phyloP scores from a whole-genome alignment of 2,888 invertebrate species.

The Nomada lathburiana region DNA sequence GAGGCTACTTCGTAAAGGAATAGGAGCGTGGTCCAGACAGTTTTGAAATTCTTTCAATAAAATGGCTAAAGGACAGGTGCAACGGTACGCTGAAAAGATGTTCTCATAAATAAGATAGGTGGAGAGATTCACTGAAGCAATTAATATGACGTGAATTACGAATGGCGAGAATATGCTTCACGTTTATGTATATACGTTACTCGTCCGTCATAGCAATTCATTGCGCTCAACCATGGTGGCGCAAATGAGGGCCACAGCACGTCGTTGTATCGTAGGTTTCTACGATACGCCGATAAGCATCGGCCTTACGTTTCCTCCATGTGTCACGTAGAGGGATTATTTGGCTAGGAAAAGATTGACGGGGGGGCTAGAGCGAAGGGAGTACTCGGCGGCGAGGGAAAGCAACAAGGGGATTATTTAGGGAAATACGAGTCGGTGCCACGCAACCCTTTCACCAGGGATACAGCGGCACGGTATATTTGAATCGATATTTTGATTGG shows the following conservation, averaged over 20 bases:
- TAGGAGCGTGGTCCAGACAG: background rate
- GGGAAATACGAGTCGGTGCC: slow-evolving; percentile 65
- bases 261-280: slow-evolving; percentile 36
- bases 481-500: slow-evolving; percentile 77
- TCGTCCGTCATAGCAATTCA: slow-evolving; percentile 63
- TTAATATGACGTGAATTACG: slow-evolving; percentile 55
- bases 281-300: slow-evolving; percentile 66
- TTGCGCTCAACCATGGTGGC: slow-evolving; percentile 34
- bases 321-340: slow-evolving; percentile 45
- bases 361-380: background rate
- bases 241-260: slow-evolving; percentile 45
- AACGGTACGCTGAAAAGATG: slow-evolving; percentile 46
- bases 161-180: slow-evolving; percentile 54
- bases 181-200: slow-evolving; percentile 13
- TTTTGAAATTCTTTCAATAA: slow-evolving; percentile 54
- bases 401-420: slow-evolving; percentile 48
- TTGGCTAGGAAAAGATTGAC: slow-evolving; percentile 24
- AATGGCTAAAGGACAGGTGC: slow-evolving; percentile 36
- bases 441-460: slow-evolving; percentile 73
- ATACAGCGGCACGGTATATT: slow-evolving; percentile 66
- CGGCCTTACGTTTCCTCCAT: slow-evolving; percentile 48
- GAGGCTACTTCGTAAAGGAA: background rate
- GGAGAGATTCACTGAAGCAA: slow-evolving; percentile 42
- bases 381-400: background rate
- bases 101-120: slow-evolving; percentile 38